These are phyloP conservation scores for Pemphigus obesinymphae DNA, from an alignment of 1,140 invertebrate species.

Conservation along the genomic window DNA sequence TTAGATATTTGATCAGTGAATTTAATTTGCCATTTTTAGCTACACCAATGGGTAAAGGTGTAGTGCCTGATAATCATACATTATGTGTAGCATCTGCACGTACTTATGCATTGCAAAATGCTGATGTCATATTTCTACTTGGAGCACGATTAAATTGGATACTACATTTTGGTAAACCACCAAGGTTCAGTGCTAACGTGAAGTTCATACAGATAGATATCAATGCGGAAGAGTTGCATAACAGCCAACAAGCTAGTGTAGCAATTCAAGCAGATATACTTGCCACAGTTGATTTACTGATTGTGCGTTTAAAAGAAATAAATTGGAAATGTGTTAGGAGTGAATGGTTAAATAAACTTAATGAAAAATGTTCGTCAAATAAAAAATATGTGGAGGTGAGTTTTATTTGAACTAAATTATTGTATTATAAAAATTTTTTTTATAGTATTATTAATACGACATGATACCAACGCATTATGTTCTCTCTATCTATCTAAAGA, in stretches of 20 bases:
- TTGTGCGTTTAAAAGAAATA: constrained; percentile 47
- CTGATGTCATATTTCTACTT: constrained; percentile 82
- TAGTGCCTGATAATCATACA: constrained; percentile 73
- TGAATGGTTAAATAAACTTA: constrained; percentile 60
- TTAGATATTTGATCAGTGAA: constrained; percentile 64
- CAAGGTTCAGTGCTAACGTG: constrained; percentile 73
- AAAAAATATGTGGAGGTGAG: constrained; percentile 55
- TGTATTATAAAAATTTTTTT: too few species aligned
- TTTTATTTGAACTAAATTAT: not conserved
- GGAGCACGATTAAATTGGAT: constrained; percentile 96
- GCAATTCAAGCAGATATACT: constrained; percentile 76
- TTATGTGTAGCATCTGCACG: constrained; percentile 79
- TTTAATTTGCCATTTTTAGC: constrained; percentile 82
- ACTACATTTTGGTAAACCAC: constrained; percentile 89
- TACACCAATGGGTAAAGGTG: constrained; percentile 96
- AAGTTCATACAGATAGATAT: constrained; percentile 93
- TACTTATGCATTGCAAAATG: constrained; percentile 76
- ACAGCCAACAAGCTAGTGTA: constrained; percentile 70
- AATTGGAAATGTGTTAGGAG: constrained; percentile 52
- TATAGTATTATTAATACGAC: too few species aligned
- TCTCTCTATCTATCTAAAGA: too few species aligned
- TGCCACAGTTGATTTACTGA: constrained; percentile 62
- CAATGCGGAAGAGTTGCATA: constrained; percentile 84
- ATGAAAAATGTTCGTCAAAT: constrained; percentile 57
- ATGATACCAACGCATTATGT: too few species aligned